Conservation (phyloP, 2,113 vertebrate species). For the Ceyx melanurus region DNA sequence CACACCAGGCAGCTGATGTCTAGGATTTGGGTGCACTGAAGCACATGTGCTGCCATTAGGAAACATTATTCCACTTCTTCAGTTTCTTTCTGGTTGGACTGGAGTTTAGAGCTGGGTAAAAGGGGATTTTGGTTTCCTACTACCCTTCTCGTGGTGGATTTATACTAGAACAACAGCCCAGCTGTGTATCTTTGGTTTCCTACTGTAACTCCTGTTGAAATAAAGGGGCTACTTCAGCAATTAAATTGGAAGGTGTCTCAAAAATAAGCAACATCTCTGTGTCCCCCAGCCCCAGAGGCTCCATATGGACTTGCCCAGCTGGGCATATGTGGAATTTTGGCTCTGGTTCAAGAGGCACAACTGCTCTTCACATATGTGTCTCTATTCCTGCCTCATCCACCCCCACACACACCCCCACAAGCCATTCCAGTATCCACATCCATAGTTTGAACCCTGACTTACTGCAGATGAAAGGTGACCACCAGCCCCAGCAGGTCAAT, state of each 20-base stretch:
- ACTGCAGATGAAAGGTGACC: background rate
- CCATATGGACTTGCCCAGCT: conserved; percentile 31
- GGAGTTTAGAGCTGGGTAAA: background rate
- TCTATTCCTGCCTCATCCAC: background rate
- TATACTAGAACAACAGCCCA: background rate
- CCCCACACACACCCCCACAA: background rate
- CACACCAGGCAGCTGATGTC: background rate
- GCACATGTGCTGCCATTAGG: background rate
- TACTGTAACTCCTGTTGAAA: background rate
- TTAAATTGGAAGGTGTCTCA: background rate
- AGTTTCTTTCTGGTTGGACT: background rate
- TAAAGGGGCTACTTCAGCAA: conserved; percentile 16
- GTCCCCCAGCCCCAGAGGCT: background rate
- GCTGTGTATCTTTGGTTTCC: background rate
- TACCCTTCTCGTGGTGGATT: background rate
- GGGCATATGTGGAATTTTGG: conserved; percentile 41
- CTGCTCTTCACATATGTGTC: background rate
- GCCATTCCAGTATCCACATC: background rate
- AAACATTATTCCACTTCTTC: background rate
- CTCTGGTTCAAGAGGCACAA: conserved; percentile 14
- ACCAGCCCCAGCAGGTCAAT: background rate
- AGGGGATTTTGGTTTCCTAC: background rate
- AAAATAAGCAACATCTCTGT: conserved; percentile 14
- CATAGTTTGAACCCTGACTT: background rate
- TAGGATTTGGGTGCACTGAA: background rate